Percentiles rank a stretch among this genome's conserved stretches.
These are phyloP conservation scores for Cairina moschata DNA, from an alignment of 2,113 vertebrate species.

Conservation along the genomic window DNA sequence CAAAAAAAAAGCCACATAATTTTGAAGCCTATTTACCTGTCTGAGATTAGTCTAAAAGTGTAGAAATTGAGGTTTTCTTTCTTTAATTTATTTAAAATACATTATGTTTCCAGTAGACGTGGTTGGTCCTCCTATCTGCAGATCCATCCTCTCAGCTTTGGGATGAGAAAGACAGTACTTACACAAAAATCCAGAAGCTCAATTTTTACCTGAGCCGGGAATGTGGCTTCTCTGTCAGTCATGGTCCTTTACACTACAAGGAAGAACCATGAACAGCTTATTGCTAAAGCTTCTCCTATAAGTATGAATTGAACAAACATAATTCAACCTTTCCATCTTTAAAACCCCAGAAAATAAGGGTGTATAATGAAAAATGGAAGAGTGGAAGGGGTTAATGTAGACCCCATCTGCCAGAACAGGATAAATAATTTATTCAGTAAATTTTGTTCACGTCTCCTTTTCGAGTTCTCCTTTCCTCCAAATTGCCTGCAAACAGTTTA, in stretches of 20 bases:
- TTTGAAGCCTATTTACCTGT: not conserved
- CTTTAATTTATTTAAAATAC: not conserved
- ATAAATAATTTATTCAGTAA: not conserved
- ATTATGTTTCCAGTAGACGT: not conserved
- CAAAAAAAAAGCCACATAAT: not conserved
- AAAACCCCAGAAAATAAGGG: not conserved
- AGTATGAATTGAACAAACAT: not conserved
- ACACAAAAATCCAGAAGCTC: not conserved
- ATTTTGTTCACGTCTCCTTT: not conserved
- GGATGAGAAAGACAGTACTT: not conserved
- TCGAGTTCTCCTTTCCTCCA: no score
- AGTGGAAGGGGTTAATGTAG: not conserved
- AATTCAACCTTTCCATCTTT: not conserved
- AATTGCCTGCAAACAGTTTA: constrained; percentile 20
- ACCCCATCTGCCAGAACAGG: not conserved
- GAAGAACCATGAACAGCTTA: not conserved
- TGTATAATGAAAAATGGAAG: not conserved
- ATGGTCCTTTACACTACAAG: not conserved
- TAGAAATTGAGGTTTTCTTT: not conserved
- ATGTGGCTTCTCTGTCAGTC: not conserved
- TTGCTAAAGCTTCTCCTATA: not conserved
- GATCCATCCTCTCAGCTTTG: not conserved
- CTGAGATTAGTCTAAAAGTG: not conserved
- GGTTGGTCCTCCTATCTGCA: not conserved
- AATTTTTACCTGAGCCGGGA: not conserved